Percentiles rank a stretch among this genome's conserved stretches.
Evolutionary conservation across 2,888 invertebrate genomes (phyloP).

Genomic region (Acanthoscelides obtectus): DNA sequence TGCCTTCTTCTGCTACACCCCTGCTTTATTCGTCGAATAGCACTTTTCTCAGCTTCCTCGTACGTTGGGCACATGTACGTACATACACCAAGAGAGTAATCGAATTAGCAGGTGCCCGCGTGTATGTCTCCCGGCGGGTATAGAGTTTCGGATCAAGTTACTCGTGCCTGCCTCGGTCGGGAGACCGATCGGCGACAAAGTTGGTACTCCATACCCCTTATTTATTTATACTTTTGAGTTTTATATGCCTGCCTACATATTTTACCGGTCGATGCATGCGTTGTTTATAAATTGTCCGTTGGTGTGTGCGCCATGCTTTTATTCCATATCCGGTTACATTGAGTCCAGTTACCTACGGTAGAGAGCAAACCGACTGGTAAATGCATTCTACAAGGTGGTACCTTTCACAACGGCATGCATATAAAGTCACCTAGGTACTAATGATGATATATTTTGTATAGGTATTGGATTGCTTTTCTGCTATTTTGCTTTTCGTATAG

Average conservation of each 20-base stretch:
- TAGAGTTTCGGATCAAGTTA: slow-evolving; percentile 8
- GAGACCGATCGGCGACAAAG: neutral
- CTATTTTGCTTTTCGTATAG: too few species aligned
- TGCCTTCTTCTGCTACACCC: too few species aligned
- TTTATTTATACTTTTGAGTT: slow-evolving; percentile 10
- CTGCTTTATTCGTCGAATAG: too few species aligned
- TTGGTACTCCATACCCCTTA: slow-evolving; percentile 3
- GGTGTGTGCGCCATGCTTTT: slow-evolving; percentile 8
- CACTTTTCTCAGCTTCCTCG: too few species aligned
- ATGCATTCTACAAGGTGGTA: slow-evolving; percentile 1
- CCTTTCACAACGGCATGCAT: neutral
- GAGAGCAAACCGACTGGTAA: slow-evolving; percentile 11
- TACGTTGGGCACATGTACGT: too few species aligned
- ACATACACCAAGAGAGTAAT: slow-evolving; percentile 8
- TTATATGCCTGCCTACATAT: slow-evolving; percentile 8
- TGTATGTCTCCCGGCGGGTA: neutral
- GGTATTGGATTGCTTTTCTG: too few species aligned
- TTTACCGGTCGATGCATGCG: slow-evolving; percentile 6
- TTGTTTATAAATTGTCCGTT: slow-evolving; percentile 13
- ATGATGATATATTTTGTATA: too few species aligned
- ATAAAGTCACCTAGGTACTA: too few species aligned
- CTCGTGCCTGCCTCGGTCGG: slow-evolving; percentile 2
- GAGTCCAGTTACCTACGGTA: slow-evolving; percentile 8
- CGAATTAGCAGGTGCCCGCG: slow-evolving; percentile 12
- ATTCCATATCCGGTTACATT: slow-evolving; percentile 10